Conservation (phyloP, 2,113 vertebrate genomes). For the Plecotus auritus region DNA sequence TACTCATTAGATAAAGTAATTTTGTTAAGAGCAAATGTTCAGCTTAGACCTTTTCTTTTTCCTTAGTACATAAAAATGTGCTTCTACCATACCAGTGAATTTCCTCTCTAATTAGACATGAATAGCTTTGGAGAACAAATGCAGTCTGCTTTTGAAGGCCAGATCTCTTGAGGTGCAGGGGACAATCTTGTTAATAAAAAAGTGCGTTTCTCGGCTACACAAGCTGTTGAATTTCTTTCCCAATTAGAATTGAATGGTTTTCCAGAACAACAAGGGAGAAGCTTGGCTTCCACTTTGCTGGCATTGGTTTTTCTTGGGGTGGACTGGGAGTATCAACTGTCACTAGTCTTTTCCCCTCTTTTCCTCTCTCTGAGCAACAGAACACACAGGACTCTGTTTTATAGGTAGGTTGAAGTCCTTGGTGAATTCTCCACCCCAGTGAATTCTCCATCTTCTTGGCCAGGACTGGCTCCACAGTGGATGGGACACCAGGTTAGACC, state of each 20-base stretch:
- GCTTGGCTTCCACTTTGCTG: constrained; percentile 4
- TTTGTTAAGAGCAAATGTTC: constrained; percentile 57
- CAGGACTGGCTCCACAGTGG: not conserved
- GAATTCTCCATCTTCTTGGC: not conserved
- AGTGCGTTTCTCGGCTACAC: constrained; percentile 39
- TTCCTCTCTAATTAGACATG: constrained; percentile 60
- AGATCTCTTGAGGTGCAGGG: constrained; percentile 6
- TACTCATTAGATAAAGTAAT: constrained; percentile 55
- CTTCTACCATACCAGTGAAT: constrained; percentile 17
- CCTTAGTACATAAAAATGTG: constrained; percentile 28
- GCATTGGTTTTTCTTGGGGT: not conserved
- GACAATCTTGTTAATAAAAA: constrained; percentile 58
- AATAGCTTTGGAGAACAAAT: constrained; percentile 59
- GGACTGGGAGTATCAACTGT: not conserved
- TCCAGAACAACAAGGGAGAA: constrained; percentile 15
- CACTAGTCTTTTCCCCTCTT: not conserved
- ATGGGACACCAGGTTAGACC: not conserved
- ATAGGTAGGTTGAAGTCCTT: not conserved
- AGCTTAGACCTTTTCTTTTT: constrained; percentile 34
- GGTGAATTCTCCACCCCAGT: not conserved
- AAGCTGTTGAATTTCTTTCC: constrained; percentile 36
- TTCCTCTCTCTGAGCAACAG: not conserved
- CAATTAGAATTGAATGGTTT: constrained; percentile 40
- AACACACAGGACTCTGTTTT: not conserved
- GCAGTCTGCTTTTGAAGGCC: constrained; percentile 52